These are phyloP conservation scores for Nettapus auritus DNA, from an alignment of 2,113 vertebrate genomes.

Conservation along the genomic window DNA sequence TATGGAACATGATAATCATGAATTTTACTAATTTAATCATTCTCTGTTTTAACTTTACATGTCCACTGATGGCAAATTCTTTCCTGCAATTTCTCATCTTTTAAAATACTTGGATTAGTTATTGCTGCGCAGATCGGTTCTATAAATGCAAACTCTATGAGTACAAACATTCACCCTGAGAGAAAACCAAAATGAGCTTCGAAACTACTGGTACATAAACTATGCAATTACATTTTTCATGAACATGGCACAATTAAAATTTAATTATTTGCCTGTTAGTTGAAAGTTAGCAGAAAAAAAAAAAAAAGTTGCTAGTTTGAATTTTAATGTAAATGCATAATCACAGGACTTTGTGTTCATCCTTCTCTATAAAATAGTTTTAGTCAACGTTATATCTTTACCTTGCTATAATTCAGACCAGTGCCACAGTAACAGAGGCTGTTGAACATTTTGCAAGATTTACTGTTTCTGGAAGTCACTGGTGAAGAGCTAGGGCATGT, in stretches of 20 bases:
- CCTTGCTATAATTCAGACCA: not conserved
- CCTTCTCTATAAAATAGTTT: not conserved
- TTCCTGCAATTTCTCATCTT: not conserved
- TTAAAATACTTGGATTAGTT: not conserved
- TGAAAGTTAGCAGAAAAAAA: not conserved
- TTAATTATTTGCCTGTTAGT: not conserved
- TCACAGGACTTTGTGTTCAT: not conserved
- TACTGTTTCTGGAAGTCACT: not conserved
- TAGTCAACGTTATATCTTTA: not conserved
- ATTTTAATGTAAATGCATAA: not conserved
- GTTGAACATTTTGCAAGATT: not conserved
- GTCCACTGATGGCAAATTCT: not conserved
- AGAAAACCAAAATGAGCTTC: conserved; percentile 1
- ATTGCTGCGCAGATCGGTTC: not conserved
- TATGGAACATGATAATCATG: not conserved
- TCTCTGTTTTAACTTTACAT: not conserved
- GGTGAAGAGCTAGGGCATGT: not conserved
- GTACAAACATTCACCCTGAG: not conserved
- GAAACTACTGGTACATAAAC: not conserved
- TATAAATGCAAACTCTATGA: not conserved
- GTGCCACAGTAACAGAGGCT: not conserved
- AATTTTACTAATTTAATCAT: not conserved
- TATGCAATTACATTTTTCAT: not conserved
- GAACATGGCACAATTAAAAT: not conserved
- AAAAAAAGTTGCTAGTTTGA: not conserved